phyloP scores from a whole-genome alignment of 2,888 invertebrate species.

The Calephelis perditalis region DNA sequence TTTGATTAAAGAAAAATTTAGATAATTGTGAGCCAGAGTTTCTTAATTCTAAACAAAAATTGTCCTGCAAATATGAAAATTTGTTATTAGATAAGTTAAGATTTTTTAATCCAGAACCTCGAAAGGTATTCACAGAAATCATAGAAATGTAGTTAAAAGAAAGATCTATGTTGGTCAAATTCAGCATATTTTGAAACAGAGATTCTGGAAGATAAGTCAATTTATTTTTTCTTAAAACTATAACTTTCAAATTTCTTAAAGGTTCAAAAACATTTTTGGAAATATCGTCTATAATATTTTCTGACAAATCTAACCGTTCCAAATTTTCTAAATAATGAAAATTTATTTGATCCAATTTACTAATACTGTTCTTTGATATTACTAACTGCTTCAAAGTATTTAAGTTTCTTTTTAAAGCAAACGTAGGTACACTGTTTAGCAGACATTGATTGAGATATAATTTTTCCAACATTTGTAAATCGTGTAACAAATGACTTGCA shows the following conservation, averaged over 20 bases:
- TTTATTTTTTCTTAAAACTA: conserved; percentile 49
- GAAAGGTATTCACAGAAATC: conserved; percentile 50
- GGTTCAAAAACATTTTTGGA: conserved; percentile 44
- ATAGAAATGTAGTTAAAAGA: conserved; percentile 49
- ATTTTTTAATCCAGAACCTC: conserved; percentile 47
- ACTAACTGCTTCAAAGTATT: conserved; percentile 47
- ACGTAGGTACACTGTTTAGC: conserved; percentile 47
- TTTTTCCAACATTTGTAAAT: conserved; percentile 38
- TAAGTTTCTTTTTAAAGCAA: conserved; percentile 43
- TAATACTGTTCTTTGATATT: conserved; percentile 51
- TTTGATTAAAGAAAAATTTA: conserved; percentile 58
- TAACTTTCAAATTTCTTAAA: conserved; percentile 44
- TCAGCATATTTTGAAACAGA: conserved; percentile 45
- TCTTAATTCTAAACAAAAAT: conserved; percentile 54
- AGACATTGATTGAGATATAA: conserved; percentile 45
- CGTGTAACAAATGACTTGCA: conserved; percentile 38
- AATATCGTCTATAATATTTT: conserved; percentile 47
- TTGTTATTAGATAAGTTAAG: conserved; percentile 54
- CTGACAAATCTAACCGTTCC: conserved; percentile 47
- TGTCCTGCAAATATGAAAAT: conserved; percentile 53
- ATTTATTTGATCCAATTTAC: conserved; percentile 33
- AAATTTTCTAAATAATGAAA: conserved; percentile 46
- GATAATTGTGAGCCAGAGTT: conserved; percentile 48
- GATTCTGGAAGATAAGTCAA: conserved; percentile 45
- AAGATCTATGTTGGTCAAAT: conserved; percentile 47